Evolutionary conservation across 2,888 invertebrate species (phyloP), one percentile per base, ranked within the genome.

Genomic region (Auanema sp.): DNA sequence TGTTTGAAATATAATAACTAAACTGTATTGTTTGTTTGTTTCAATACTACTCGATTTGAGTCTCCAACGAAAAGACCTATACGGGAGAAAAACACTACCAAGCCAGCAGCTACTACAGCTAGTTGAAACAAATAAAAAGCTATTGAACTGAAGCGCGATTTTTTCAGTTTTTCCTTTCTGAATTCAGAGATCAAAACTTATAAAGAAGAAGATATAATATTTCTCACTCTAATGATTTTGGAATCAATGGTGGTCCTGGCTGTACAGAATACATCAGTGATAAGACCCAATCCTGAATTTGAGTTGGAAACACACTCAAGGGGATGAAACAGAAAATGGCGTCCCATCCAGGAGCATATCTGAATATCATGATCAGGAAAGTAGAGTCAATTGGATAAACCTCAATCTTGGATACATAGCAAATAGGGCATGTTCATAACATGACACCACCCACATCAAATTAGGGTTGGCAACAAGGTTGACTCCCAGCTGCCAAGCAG

Each of bases 291-390:
- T 76, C 76, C 64, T 75, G 73, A n/a, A 70, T 12, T 42, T 55
- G 64, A 14, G 78, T 76, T 11, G 79, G 78, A 18, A 76, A 54
- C 24, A 76, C 59, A 44, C 69, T 69, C 10, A 79, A 57, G 5
- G 79, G 79, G 23, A 79, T 67, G 62, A 79, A 79, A 57, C 77
- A 59, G 59, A 79, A 70, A 10, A 74, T 70, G 5, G 79, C 79
- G 53, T 79, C 79, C 72, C 72, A 76, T 21, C 79, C 79, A 14
- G 77, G 72, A 47, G 69, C 62, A 58, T 79, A 76, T 25, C 76
- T 70, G 58, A 24, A 74, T 6, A 25, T 18, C 14, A 41, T 12
- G 33, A 11, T 50, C n/a, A 16, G 10, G 50, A 21, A 50, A 16
- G n/a, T 10, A 50, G 16, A 11, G 10, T 16, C 50, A 50, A 50